These are phyloP conservation scores for Cremastinae sp. DNA, from an alignment of 2,888 invertebrate genomes.

Conservation along the genomic window DNA sequence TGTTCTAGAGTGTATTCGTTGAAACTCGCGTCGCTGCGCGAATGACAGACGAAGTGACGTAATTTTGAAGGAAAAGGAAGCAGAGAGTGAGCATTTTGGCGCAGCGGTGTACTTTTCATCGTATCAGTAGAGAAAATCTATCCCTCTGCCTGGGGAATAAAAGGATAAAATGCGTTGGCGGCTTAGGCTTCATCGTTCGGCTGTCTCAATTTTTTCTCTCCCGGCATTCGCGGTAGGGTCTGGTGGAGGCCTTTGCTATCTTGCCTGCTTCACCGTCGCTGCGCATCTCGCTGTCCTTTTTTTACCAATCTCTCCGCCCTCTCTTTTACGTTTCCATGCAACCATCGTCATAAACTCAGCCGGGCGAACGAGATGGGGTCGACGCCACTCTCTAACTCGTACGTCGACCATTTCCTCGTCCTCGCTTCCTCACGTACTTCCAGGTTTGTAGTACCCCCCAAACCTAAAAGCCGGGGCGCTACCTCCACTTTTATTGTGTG, in stretches of 20 bases:
- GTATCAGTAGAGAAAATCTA: slow-evolving; percentile 66
- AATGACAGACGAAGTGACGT: slow-evolving; percentile 15
- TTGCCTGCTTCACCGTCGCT: slow-evolving; percentile 49
- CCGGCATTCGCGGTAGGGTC: neutral
- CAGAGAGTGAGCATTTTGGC: neutral
- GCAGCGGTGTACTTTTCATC: slow-evolving; percentile 34
- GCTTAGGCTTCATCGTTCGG: slow-evolving; percentile 51
- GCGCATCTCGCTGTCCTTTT: slow-evolving; percentile 47
- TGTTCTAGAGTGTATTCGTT: slow-evolving; percentile 27
- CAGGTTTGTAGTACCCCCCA: slow-evolving; percentile 37
- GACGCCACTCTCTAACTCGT: slow-evolving; percentile 62
- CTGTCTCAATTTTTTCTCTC: slow-evolving; percentile 45
- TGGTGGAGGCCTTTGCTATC: neutral
- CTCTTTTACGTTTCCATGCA: slow-evolving; percentile 73
- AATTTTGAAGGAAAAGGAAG: neutral
- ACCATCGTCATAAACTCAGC: slow-evolving; percentile 78
- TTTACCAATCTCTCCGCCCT: slow-evolving; percentile 50
- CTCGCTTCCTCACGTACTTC: slow-evolving; percentile 44
- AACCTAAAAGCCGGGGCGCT: slow-evolving; percentile 61
- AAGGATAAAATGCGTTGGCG: slow-evolving; percentile 66
- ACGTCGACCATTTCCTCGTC: slow-evolving; percentile 39
- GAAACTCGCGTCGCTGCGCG: neutral
- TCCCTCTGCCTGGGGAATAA: slow-evolving; percentile 64
- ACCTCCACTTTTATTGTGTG: slow-evolving; percentile 55
- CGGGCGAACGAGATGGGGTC: slow-evolving; percentile 73